Evolutionary conservation across 2,113 vertebrate genomes (phyloP).

Genomic region (Mus spicilegus): DNA sequence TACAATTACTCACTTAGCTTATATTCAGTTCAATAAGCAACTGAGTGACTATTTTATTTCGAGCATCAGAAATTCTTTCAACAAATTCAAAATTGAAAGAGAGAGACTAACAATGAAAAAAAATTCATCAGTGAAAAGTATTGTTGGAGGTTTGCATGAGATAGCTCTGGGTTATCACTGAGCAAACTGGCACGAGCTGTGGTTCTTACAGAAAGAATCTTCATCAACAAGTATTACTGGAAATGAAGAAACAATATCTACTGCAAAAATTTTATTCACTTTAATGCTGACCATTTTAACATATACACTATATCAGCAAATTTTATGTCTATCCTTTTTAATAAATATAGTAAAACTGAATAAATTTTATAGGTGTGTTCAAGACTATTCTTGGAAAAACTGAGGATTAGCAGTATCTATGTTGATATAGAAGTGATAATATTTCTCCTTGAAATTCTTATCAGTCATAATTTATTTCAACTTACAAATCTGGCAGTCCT

Average conservation of each 20-base stretch:
- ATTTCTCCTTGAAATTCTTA: neutral
- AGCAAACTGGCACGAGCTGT: neutral
- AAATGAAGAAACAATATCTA: neutral
- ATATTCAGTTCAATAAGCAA: slow-evolving; percentile 76
- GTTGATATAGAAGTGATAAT: neutral
- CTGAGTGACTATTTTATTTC: slow-evolving; percentile 71
- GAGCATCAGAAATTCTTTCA: slow-evolving; percentile 56
- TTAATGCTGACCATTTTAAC: slow-evolving; percentile 3
- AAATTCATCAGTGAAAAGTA: neutral
- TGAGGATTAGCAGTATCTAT: neutral
- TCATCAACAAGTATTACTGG: neutral
- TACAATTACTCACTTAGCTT: slow-evolving; percentile 69
- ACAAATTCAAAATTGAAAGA: neutral
- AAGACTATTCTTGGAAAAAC: neutral
- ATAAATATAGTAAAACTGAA: slow-evolving; percentile 12
- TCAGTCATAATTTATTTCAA: slow-evolving; percentile 27
- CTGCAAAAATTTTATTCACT: neutral
- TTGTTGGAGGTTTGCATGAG: neutral
- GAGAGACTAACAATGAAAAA: slow-evolving; percentile 31
- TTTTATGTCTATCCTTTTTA: neutral
- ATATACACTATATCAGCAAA: neutral
- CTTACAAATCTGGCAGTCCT: neutral
- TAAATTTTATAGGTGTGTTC: neutral
- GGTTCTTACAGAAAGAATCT: neutral
- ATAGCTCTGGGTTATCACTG: neutral